These are phyloP conservation scores for Drosophila limbata DNA, from an alignment of 2,888 invertebrate genomes.

Conservation along the genomic window DNA sequence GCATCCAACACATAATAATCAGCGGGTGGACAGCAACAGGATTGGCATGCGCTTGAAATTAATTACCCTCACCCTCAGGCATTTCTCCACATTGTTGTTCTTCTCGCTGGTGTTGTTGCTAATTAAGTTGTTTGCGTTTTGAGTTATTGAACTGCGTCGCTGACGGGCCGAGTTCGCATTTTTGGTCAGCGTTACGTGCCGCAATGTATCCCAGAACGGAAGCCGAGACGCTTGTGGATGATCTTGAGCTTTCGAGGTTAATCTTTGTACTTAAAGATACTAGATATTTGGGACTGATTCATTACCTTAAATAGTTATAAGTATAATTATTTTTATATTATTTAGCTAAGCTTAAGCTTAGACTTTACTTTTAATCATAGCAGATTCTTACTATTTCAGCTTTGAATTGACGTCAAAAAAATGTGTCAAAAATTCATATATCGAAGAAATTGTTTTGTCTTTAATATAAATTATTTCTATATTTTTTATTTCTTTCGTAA, in stretches of 20 bases:
- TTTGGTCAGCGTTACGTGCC: slow-evolving; percentile 53
- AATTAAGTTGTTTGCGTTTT: slow-evolving; percentile 78
- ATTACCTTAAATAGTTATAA: too few relatives aligned
- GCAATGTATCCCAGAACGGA: slow-evolving; percentile 55
- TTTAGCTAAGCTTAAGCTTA: too few relatives aligned
- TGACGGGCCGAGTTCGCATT: slow-evolving; percentile 35
- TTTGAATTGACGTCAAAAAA: too few relatives aligned
- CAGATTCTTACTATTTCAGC: too few relatives aligned
- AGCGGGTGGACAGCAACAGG: slow-evolving; percentile 80
- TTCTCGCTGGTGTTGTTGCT: slow-evolving; percentile 52
- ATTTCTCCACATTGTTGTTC: slow-evolving; percentile 25
- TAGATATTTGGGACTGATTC: neutral
- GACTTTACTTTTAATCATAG: too few relatives aligned
- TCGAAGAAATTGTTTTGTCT: too few relatives aligned
- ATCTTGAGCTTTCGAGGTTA: neutral
- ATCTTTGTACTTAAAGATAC: neutral
- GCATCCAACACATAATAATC: slow-evolving; percentile 76
- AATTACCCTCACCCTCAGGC: slow-evolving; percentile 63
- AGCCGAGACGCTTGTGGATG: slow-evolving; percentile 23
- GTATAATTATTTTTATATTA: too few relatives aligned
- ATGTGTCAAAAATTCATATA: too few relatives aligned
- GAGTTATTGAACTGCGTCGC: slow-evolving; percentile 74
- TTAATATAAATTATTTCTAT: too few relatives aligned
- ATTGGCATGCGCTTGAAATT: slow-evolving; percentile 80
- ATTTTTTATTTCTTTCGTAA: too few relatives aligned